A percentile compares a stretch with the other conserved stretches of the same genome.
phyloP scores from a whole-genome alignment of 1,140 invertebrate species.

The Leucophenga varia region DNA sequence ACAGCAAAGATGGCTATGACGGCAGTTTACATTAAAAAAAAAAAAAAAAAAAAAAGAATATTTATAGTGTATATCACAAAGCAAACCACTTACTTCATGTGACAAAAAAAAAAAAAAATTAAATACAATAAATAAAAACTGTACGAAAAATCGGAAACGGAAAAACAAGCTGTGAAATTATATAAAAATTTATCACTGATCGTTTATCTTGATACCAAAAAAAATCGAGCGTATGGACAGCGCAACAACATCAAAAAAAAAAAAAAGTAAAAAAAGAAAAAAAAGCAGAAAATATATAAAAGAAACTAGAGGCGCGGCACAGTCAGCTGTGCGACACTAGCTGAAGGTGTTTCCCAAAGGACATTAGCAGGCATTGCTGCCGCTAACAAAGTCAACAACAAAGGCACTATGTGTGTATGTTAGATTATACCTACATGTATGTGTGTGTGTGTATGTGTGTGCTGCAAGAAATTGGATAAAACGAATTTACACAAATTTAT shows the following conservation, averaged over 20 bases:
- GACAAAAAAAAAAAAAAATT: no score
- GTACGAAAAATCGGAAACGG: no score
- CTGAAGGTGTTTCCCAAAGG: slow-evolving; percentile 32
- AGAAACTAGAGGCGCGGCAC: no score
- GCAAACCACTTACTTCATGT: no score
- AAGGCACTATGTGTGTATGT: no score
- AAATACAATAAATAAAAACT: no score
- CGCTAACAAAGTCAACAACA: no score
- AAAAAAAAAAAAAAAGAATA: neutral
- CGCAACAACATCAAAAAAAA: slow-evolving; percentile 3
- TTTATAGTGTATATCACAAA: no score
- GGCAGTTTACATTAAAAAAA: slow-evolving; percentile 7
- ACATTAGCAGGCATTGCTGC: slow-evolving; percentile 28
- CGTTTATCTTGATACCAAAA: slow-evolving; percentile 25
- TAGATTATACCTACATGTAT: no score
- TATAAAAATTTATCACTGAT: slow-evolving; percentile 31
- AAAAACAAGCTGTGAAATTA: slow-evolving; percentile 16
- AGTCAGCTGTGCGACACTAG: no score
- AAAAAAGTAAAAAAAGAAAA: no score
- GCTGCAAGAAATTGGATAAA: slow-evolving; percentile 47
- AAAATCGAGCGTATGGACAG: slow-evolving; percentile 4
- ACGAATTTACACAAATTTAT: slow-evolving; percentile 54
- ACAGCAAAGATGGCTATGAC: slow-evolving; percentile 6
- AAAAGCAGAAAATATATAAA: neutral
- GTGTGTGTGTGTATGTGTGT: slow-evolving; percentile 14